Base-by-base conservation (phyloP, 2,888 invertebrate species). In the Troglohyphantes excavatus region DNA sequence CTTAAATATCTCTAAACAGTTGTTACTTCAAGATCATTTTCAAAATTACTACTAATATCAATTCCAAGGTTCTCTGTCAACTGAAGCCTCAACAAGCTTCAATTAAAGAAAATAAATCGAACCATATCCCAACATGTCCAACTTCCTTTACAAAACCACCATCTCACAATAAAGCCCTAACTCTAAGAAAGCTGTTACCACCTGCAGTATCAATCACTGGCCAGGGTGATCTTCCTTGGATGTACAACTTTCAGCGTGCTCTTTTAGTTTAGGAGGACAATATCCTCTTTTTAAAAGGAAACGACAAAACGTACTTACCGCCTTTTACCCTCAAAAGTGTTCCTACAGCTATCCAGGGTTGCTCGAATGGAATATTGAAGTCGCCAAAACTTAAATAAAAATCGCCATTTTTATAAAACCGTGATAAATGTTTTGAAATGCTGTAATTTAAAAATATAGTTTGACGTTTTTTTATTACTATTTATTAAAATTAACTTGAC, bases 281-380 rank as follows among this genome's bases (percentile, higher is more conserved):
- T 23, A 13, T 2, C 46, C 46, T 19, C 46, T 26, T 78, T 78
- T 78, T 63, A 33, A 61, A 63, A 78, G 65, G 75, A 43, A 53
- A 84, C 84, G 72, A 73, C 84, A 63, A 84, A 84, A 84, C 27
- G 84, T 84, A 84, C 84, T 84, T 84, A 84, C 65, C 73, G 63
- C 61, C 21, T 46, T 73, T 67, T 43, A n/a, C 26, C 46, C 21
- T 5, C 39, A 33, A 33, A 33, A 33, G 33, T 33, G 33, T 3
- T 33, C 5, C 9, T 33, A 33, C 5, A 33, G 33, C 9, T 33
- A 6, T 9, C 3, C 33, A 33, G 33, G 33, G 33, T 33, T 33
- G 33, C 33, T 9, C 9, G 33, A 6, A 33, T 6, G 33, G 9
- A 6, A 3, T 33, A 33, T 33, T 6, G 33, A 23, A 26, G 21